Evolutionary conservation across 2,113 vertebrate genomes (phyloP), one percentile per base, ranked within the genome.

Genomic region (Tenrec ecaudatus): DNA sequence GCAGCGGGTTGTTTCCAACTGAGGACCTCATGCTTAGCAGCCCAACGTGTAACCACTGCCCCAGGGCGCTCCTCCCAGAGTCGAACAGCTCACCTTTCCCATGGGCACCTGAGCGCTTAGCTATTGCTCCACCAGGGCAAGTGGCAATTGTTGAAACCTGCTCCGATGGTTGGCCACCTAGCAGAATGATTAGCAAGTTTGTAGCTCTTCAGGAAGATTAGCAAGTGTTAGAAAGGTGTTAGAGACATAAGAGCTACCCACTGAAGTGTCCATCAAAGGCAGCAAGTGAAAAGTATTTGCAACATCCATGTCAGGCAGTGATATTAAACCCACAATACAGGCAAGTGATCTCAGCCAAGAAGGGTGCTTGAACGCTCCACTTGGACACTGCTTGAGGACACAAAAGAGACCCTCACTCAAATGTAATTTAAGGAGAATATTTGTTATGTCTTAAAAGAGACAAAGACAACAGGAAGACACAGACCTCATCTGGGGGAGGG

Each of bases 281-380:
- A 62, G 92, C 82, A 69, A 60, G 92, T 9, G 29, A 60, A 89
- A 89, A 92, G 86, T 40, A 73, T 57, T 75, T 90, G 62, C 86
- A n/a, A 73, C 2, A 71, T 22, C 3, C 23, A 60, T 19, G 17
- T 12, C 27, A 88, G 79, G 73, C 88, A 29, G 33, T 71, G 53
- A 47, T n/a, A 36, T 53, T 29, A 22, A 73, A 90, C n/a, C n/a
- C 3, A 47, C 43, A 10, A 10, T 10, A 47, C 43, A 10, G 5
- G 43, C 43, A 47, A 5, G 10, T 47, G 43, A 47, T 47, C 10
- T 47, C 43, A 47, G 43, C 43, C 43, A 47, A 47, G 43, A 47
- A 47, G 10, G 43, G 10, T 6, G 43, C 10, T 5, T 47, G 43
- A 47, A 47, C 6, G 10, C 43, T 47, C 43, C 10, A 10, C 43